Conservation (phyloP, 2,113 vertebrate species). For the Malaclemys terrapin region DNA sequence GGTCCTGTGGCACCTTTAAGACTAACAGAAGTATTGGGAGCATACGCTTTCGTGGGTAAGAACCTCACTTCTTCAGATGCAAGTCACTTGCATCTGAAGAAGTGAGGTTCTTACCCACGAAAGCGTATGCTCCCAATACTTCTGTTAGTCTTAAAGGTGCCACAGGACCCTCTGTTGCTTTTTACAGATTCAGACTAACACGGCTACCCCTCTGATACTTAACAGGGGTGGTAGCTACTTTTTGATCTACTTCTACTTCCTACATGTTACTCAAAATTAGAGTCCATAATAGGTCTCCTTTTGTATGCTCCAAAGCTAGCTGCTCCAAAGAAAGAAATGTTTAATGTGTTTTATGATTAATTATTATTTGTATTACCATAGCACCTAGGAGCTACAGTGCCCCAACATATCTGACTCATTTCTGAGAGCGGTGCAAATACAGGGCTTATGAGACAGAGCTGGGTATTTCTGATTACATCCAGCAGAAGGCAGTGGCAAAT, state of each 20-base stretch:
- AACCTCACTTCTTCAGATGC: too few species aligned
- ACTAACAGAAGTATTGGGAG: too few species aligned
- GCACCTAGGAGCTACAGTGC: background rate
- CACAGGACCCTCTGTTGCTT: too few species aligned
- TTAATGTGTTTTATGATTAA: background rate
- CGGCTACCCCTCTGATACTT: background rate
- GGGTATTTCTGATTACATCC: background rate
- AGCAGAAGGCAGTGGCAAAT: background rate
- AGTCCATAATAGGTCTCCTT: background rate
- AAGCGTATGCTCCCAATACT: too few species aligned
- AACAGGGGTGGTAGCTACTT: background rate
- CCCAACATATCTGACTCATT: background rate
- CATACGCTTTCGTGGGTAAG: too few species aligned
- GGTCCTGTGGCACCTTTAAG: too few species aligned
- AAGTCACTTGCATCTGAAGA: too few species aligned
- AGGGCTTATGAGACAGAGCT: background rate
- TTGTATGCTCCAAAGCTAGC: background rate
- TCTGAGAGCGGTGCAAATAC: background rate
- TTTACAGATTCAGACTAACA: too few species aligned
- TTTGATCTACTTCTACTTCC: conserved; percentile 21
- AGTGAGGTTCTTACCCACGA: too few species aligned
- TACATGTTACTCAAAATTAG: background rate
- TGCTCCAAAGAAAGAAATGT: background rate
- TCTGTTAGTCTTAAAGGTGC: too few species aligned
- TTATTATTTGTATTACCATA: background rate